Evolutionary conservation across 2,888 invertebrate genomes (phyloP).

Genomic region (Nipponacmea schrenckii): DNA sequence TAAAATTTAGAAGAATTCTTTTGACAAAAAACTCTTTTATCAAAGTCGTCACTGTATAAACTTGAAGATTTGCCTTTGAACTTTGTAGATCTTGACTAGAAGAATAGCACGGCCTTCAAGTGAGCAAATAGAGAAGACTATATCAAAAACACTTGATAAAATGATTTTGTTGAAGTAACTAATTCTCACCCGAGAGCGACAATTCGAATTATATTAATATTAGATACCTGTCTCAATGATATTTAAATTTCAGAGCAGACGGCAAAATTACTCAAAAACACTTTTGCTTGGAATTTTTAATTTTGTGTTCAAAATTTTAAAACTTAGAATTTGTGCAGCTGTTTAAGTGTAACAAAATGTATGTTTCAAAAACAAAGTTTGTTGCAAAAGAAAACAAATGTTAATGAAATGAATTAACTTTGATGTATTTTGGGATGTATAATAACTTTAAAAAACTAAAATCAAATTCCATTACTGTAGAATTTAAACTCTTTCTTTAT

Average conservation of each 20-base stretch:
- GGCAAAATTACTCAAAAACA: no score
- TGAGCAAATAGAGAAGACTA: background rate
- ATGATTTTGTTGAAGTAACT: constrained; percentile 3
- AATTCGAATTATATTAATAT: background rate
- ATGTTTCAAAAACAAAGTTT: no score
- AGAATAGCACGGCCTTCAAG: background rate
- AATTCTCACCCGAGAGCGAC: background rate
- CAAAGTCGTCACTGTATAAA: background rate
- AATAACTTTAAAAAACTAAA: no score
- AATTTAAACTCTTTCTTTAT: no score
- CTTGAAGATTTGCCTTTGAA: background rate
- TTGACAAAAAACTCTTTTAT: background rate
- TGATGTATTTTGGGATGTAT: no score
- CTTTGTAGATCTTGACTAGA: background rate
- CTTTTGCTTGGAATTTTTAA: no score
- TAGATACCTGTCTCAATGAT: background rate
- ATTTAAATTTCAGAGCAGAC: background rate
- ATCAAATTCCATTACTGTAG: no score
- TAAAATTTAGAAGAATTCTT: background rate
- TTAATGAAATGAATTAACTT: no score
- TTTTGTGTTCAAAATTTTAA: no score
- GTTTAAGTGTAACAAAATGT: no score
- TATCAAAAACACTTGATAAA: constrained; percentile 5
- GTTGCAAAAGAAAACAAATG: no score
- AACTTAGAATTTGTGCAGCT: no score